A percentile compares a stretch with the other conserved stretches of the same genome.
Conservation (phyloP, 2,888 invertebrate species). For the Polydrusus cervinus region DNA sequence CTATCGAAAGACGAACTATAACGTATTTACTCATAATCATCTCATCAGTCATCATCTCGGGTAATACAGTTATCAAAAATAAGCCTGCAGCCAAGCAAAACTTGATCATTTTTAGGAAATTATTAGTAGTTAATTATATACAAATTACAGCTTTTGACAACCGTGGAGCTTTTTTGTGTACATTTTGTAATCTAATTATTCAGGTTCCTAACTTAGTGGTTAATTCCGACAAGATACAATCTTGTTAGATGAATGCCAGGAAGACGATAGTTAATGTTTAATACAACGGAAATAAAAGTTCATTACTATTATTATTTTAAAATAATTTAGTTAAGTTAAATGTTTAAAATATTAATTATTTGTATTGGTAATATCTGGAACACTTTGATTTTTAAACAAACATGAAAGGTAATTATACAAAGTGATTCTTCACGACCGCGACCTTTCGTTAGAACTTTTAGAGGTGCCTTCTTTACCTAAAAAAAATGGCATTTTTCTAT, state of each 20-base stretch:
- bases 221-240: background rate
- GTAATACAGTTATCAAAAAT: slow-evolving; percentile 11
- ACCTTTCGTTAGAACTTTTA: too few species aligned
- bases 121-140: background rate
- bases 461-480: too few species aligned
- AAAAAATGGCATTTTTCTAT: too few species aligned
- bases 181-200: background rate
- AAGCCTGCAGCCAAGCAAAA: background rate
- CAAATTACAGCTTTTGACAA: background rate
- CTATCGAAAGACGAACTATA: too few species aligned
- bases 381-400: too few species aligned
- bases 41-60: background rate
- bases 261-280: background rate
- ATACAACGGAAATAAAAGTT: slow-evolving; percentile 1
- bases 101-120: background rate
- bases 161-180: background rate
- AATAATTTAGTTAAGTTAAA: background rate
- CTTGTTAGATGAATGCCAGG: slow-evolving; percentile 4
- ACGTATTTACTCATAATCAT: too few species aligned
- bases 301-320: background rate
- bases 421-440: too few species aligned
- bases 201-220: background rate
- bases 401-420: too few species aligned
- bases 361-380: too few species aligned
- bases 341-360: too few species aligned